These are phyloP conservation scores for Mastomys coucha DNA, from an alignment of 2,113 vertebrate species.

Conservation along the genomic window DNA sequence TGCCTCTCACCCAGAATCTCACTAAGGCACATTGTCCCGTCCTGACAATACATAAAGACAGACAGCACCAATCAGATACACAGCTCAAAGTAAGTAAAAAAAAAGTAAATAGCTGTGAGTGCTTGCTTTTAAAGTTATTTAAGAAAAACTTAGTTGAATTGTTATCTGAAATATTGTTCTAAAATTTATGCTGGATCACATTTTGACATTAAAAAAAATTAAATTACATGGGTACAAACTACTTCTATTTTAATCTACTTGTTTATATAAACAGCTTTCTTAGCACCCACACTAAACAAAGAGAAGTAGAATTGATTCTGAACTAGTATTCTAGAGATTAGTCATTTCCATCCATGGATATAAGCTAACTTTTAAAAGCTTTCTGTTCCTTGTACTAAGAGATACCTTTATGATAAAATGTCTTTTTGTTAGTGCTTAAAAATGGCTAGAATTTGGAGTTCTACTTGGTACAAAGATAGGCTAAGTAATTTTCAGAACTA, in stretches of 20 bases:
- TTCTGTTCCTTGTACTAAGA: background rate
- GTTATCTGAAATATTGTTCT: conserved; percentile 57
- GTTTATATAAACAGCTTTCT: conserved; percentile 49
- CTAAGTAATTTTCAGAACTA: background rate
- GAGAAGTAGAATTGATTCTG: conserved; percentile 2
- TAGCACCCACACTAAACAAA: conserved; percentile 30
- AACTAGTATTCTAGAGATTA: background rate
- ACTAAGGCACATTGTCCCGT: background rate
- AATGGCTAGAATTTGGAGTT: background rate
- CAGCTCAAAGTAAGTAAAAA: background rate
- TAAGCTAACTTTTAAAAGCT: conserved; percentile 22
- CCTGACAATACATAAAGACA: background rate
- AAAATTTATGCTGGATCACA: background rate
- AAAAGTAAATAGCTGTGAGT: background rate
- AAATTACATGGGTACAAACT: conserved; percentile 11
- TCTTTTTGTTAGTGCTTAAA: background rate
- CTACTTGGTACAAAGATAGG: background rate
- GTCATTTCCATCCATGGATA: background rate
- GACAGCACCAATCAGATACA: background rate
- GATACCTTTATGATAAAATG: background rate
- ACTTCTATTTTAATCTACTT: conserved; percentile 42
- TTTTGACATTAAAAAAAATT: conserved; percentile 48
- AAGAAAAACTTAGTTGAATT: conserved; percentile 57
- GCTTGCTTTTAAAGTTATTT: conserved; percentile 45
- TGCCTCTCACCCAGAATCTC: background rate